These are phyloP conservation scores for Tinea trinotella DNA, from an alignment of 2,888 invertebrate genomes.

Conservation along the genomic window DNA sequence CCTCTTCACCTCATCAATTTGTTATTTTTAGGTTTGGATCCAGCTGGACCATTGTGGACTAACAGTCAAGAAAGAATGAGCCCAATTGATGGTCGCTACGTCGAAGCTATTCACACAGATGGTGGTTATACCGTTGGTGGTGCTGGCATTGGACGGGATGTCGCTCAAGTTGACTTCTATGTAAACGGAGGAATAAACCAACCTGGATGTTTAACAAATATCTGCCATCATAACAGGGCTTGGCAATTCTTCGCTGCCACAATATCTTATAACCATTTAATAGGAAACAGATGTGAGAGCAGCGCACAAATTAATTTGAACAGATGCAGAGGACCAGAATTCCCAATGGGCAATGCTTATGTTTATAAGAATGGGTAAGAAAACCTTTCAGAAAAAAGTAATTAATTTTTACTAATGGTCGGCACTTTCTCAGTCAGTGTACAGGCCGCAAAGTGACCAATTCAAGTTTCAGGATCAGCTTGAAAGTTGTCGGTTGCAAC, in stretches of 20 bases:
- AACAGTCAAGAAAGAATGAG: slow-evolving; percentile 21
- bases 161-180: slow-evolving; percentile 19
- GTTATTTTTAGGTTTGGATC: slow-evolving; percentile 27
- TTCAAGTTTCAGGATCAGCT: too few species aligned
- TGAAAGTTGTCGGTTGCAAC: too few species aligned
- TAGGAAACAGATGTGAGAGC: slow-evolving; percentile 29
- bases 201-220: slow-evolving; percentile 18
- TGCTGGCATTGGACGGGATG: slow-evolving; percentile 23
- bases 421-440: too few species aligned
- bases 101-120: slow-evolving; percentile 31
- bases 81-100: slow-evolving; percentile 29
- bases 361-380: slow-evolving; percentile 39
- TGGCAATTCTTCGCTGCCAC: slow-evolving; percentile 18
- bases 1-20: too few species aligned
- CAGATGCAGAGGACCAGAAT: slow-evolving; percentile 34
- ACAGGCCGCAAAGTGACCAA: too few species aligned
- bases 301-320: slow-evolving; percentile 35
- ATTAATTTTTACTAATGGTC: too few species aligned
- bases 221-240: slow-evolving; percentile 18
- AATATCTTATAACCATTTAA: slow-evolving; percentile 13
- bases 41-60: slow-evolving; percentile 53
- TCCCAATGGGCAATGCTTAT: slow-evolving; percentile 39
- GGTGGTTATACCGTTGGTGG: slow-evolving; percentile 24
- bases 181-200: slow-evolving; percentile 30
- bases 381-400: too few species aligned